A percentile compares a stretch with the other conserved stretches of the same genome.
Evolutionary conservation across 2,888 invertebrate genomes (phyloP).

Genomic region (Monopis laevigella): DNA sequence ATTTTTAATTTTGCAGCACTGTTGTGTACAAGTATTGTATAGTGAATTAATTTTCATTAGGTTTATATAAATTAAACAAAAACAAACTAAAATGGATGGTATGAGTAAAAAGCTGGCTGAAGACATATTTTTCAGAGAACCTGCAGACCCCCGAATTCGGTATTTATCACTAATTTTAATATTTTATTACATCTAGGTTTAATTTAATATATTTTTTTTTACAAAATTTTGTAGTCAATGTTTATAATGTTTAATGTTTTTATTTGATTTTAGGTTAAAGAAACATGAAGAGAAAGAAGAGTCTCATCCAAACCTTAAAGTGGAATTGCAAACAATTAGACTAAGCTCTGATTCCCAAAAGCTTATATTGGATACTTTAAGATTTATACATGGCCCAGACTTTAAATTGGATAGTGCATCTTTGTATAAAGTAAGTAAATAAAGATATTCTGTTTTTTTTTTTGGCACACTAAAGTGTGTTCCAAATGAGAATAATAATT

Average conservation of each 20-base stretch:
- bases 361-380: conserved; percentile 77
- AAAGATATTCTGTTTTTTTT: too few species aligned
- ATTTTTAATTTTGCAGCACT: too few species aligned
- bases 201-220: conserved; percentile 14
- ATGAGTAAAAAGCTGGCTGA: conserved; percentile 66
- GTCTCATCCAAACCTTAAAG: conserved; percentile 66
- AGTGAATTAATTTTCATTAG: too few species aligned
- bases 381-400: conserved; percentile 78
- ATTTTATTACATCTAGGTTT: conserved; percentile 26
- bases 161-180: conserved; percentile 24
- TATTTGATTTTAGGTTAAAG: conserved; percentile 32
- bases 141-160: conserved; percentile 71
- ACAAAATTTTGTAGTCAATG: not conserved
- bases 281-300: conserved; percentile 54
- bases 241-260: conserved; percentile 6
- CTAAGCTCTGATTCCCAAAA: conserved; percentile 76
- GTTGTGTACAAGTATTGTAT: too few species aligned
- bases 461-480: too few species aligned
- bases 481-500: too few species aligned
- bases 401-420: conserved; percentile 65
- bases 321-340: conserved; percentile 78
- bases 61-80: too few species aligned
- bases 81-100: conserved; percentile 71
- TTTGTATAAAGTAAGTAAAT: conserved; percentile 58
- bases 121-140: conserved; percentile 71